Percentiles rank a stretch among this genome's conserved stretches.
Evolutionary conservation across 2,113 vertebrate genomes (phyloP).

Genomic region (Chaetodon trifascialis): DNA sequence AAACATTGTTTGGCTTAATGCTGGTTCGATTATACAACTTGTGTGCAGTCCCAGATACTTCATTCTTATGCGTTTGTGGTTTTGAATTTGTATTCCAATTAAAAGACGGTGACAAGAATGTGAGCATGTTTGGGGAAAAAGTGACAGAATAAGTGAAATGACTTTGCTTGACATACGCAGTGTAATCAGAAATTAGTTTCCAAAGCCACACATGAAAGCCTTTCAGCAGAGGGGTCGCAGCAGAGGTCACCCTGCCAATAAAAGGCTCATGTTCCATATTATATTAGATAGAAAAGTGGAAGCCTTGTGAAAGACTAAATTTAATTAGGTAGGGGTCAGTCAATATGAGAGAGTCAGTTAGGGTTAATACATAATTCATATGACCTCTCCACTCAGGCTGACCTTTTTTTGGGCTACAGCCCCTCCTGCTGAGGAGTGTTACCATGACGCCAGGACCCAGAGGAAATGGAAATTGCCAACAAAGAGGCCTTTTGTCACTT

Average conservation of each 20-base stretch:
- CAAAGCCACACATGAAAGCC: slow-evolving; percentile 48
- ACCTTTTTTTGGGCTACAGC: slow-evolving; percentile 42
- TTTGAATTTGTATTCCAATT: not conserved
- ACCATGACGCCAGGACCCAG: slow-evolving; percentile 49
- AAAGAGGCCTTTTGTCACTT: slow-evolving; percentile 71
- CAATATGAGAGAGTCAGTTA: slow-evolving; percentile 48
- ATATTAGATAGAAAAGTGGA: slow-evolving; percentile 41
- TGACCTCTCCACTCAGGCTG: slow-evolving; percentile 59
- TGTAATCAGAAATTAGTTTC: slow-evolving; percentile 59
- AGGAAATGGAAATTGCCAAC: slow-evolving; percentile 76
- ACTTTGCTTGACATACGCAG: slow-evolving; percentile 1
- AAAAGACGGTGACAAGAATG: not conserved
- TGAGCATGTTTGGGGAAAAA: slow-evolving; percentile 14
- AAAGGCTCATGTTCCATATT: slow-evolving; percentile 57
- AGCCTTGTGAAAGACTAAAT: slow-evolving; percentile 55
- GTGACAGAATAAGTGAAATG: not conserved
- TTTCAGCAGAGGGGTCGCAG: slow-evolving; percentile 43
- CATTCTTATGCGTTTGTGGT: not conserved
- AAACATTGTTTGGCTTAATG: not conserved
- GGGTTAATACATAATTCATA: slow-evolving; percentile 81
- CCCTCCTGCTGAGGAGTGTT: slow-evolving; percentile 47
- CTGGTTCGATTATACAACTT: too few relatives aligned
- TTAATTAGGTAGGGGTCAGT: slow-evolving; percentile 54
- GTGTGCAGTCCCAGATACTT: not conserved
- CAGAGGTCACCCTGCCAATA: slow-evolving; percentile 7